phyloP scores from a whole-genome alignment of 2,888 invertebrate species.

The Hecatera dysodea region DNA sequence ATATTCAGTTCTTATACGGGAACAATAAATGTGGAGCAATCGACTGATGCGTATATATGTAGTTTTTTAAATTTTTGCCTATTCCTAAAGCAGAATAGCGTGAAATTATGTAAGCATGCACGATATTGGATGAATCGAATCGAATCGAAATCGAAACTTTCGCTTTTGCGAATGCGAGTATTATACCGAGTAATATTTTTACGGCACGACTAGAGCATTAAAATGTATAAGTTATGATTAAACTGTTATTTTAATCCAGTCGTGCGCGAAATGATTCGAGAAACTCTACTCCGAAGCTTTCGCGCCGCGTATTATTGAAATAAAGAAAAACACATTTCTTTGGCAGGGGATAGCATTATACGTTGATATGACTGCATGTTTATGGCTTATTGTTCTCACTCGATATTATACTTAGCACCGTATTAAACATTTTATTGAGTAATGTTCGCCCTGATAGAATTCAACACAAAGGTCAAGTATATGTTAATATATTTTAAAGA shows the following conservation, averaged over 20 bases:
- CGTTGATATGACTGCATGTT: slow-evolving; percentile 86
- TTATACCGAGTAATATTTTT: slow-evolving; percentile 59
- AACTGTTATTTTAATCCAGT: slow-evolving; percentile 67
- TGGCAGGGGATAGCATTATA: slow-evolving; percentile 79
- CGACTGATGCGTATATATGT: slow-evolving; percentile 1
- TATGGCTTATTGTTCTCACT: slow-evolving; percentile 87
- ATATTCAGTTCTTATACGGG: not conserved
- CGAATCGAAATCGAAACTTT: slow-evolving; percentile 61
- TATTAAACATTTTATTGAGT: slow-evolving; percentile 83
- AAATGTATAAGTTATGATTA: slow-evolving; percentile 64
- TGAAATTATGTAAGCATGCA: slow-evolving; percentile 60
- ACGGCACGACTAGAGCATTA: slow-evolving; percentile 64
- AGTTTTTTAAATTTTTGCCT: slow-evolving; percentile 14
- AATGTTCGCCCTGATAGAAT: slow-evolving; percentile 77
- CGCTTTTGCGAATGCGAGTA: slow-evolving; percentile 53
- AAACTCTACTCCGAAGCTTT: slow-evolving; percentile 68
- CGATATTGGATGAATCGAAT: slow-evolving; percentile 61
- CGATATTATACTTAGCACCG: slow-evolving; percentile 82
- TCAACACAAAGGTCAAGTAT: slow-evolving; percentile 78
- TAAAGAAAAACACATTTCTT: slow-evolving; percentile 81
- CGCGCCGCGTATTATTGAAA: slow-evolving; percentile 78
- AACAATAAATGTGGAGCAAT: slow-evolving; percentile 28
- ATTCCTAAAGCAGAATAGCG: slow-evolving; percentile 38
- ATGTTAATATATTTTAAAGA: slow-evolving; percentile 70
- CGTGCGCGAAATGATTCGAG: slow-evolving; percentile 75